phyloP scores from a whole-genome alignment of 2,797 vertebrate genomes.

The Betta splendens region DNA sequence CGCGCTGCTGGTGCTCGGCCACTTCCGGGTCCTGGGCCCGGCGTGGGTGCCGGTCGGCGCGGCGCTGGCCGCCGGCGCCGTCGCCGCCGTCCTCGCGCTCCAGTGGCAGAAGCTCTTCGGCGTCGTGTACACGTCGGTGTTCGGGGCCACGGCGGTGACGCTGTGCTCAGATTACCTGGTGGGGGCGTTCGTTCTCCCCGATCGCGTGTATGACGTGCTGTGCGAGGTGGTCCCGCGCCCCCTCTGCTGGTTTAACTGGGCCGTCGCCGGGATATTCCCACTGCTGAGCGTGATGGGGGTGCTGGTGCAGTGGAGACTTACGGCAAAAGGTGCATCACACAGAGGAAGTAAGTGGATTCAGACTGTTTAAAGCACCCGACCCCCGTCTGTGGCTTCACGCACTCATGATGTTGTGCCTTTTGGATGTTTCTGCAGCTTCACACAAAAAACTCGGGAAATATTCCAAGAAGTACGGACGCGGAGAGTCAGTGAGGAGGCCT shows the following conservation, averaged over 20 bases:
- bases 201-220: slow-evolving; percentile 78
- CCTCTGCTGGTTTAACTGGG: slow-evolving; percentile 91
- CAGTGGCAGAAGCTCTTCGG: slow-evolving; percentile 87
- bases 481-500: slow-evolving; percentile 76
- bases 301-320: slow-evolving; percentile 87
- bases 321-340: slow-evolving; percentile 81
- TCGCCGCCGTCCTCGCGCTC: slow-evolving; percentile 82
- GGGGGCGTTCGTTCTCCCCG: slow-evolving; percentile 78
- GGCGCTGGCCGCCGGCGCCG: slow-evolving; percentile 75
- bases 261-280: slow-evolving; percentile 81
- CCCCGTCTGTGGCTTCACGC: not conserved
- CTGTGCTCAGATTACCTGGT: slow-evolving; percentile 84
- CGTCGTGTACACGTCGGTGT: slow-evolving; percentile 81
- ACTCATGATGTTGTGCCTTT: not conserved
- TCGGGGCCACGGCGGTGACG: slow-evolving; percentile 80
- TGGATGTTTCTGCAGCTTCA: slow-evolving; percentile 57
- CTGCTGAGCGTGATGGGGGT: slow-evolving; percentile 78
- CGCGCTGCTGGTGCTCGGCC: slow-evolving; percentile 77
- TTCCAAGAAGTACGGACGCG: slow-evolving; percentile 76
- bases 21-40: slow-evolving; percentile 79
- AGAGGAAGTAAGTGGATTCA: slow-evolving; percentile 77
- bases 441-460: slow-evolving; percentile 80
- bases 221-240: slow-evolving; percentile 64
- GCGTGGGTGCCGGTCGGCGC: slow-evolving; percentile 82
- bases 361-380: no score